phyloP scores from a whole-genome alignment of 2,113 vertebrate species.

The Entelurus aequoreus region DNA sequence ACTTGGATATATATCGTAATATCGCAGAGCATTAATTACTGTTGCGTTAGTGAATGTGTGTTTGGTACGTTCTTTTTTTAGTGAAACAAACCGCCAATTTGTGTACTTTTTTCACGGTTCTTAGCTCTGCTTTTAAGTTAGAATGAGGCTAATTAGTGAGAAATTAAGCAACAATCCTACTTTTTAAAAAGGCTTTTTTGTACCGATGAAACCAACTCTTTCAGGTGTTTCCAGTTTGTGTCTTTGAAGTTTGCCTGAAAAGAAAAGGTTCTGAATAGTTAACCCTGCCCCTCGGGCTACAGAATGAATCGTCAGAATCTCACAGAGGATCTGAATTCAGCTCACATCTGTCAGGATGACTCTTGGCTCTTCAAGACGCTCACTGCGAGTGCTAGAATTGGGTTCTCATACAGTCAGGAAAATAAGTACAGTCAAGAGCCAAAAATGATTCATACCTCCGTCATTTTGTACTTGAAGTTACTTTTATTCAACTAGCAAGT shows the following conservation, averaged over 20 bases:
- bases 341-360: conserved; percentile 19
- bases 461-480: too few relatives aligned
- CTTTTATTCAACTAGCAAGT: too few relatives aligned
- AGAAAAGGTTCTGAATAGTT: conserved; percentile 51
- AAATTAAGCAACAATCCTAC: conserved; percentile 1
- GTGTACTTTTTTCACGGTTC: too few relatives aligned
- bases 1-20: too few relatives aligned
- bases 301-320: conserved; percentile 28
- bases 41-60: too few relatives aligned
- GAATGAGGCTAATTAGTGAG: conserved; percentile 1
- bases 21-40: too few relatives aligned
- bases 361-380: conserved; percentile 1
- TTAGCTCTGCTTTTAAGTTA: not conserved
- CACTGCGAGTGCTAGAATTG: not conserved
- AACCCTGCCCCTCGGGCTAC: conserved; percentile 31
- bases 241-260: conserved; percentile 41
- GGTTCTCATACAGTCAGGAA: not conserved
- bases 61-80: too few relatives aligned
- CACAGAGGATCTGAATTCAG: conserved; percentile 15
- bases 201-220: conserved; percentile 1
- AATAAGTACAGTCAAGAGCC: not conserved
- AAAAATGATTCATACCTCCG: too few relatives aligned
- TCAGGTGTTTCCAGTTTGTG: conserved; percentile 2
- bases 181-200: not conserved
- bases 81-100: too few relatives aligned